These are phyloP conservation scores for Malthinus flaveolus DNA, from an alignment of 2,888 invertebrate species.

Conservation along the genomic window DNA sequence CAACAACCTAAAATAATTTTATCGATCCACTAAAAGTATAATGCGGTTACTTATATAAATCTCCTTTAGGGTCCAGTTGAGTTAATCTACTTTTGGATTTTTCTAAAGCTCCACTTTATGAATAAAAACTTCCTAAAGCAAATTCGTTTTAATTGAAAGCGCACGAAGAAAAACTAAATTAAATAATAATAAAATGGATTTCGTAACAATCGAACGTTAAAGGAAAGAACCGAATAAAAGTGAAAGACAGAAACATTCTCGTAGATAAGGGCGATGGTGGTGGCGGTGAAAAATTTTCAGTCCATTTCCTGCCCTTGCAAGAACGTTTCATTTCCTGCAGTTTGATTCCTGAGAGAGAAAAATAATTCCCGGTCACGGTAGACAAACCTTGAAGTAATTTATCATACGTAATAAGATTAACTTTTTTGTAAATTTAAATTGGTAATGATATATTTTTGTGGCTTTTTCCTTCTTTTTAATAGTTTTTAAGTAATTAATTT, in stretches of 20 bases:
- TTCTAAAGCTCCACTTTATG: slow-evolving; percentile 24
- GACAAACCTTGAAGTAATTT: slow-evolving; percentile 26
- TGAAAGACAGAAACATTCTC: slow-evolving; percentile 43
- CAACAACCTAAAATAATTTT: slow-evolving; percentile 21
- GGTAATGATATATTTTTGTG: slow-evolving; percentile 5
- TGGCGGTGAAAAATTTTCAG: slow-evolving; percentile 45
- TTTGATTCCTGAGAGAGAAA: slow-evolving; percentile 42
- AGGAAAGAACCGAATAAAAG: slow-evolving; percentile 33
- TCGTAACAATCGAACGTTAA: slow-evolving; percentile 32
- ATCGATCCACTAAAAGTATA: slow-evolving; percentile 24
- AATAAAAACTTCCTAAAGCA: slow-evolving; percentile 1
- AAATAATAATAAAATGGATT: slow-evolving; percentile 15
- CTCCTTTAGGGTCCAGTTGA: slow-evolving; percentile 19
- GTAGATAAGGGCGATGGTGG: slow-evolving; percentile 46
- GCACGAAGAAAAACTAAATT: no score
- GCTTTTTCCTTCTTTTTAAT: background rate
- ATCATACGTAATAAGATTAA: slow-evolving; percentile 28
- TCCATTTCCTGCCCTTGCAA: slow-evolving; percentile 47
- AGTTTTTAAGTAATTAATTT: background rate
- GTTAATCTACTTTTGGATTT: slow-evolving; percentile 22
- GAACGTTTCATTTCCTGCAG: slow-evolving; percentile 49
- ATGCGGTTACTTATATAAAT: slow-evolving; percentile 26
- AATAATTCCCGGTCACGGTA: slow-evolving; percentile 37
- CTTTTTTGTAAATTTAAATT: slow-evolving; percentile 23
- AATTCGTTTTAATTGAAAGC: background rate